These are phyloP conservation scores for Zaprionus taronus DNA, from an alignment of 1,140 invertebrate species.

Conservation along the genomic window DNA sequence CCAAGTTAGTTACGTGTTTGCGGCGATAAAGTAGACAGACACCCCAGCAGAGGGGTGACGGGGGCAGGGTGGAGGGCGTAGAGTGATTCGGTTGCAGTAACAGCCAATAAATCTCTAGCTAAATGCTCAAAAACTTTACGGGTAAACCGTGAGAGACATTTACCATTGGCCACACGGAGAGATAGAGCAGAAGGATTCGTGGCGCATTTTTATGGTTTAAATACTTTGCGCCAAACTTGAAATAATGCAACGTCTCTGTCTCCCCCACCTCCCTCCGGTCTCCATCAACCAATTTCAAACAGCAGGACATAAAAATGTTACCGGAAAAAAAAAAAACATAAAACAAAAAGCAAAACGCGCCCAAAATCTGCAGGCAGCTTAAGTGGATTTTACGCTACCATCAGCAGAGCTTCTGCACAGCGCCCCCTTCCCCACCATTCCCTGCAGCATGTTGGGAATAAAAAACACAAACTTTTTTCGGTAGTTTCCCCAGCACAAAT, in stretches of 20 bases:
- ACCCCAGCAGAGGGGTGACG: neutral
- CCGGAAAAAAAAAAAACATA: slow-evolving; percentile 34
- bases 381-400: slow-evolving; percentile 62
- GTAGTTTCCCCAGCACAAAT: slow-evolving; percentile 42
- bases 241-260: slow-evolving; percentile 56
- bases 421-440: neutral
- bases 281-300: neutral
- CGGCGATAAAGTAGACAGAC: slow-evolving; percentile 46
- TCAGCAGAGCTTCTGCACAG: slow-evolving; percentile 20
- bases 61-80: too few species aligned
- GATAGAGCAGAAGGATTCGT: slow-evolving; percentile 39
- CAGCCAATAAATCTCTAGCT: slow-evolving; percentile 64
- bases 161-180: slow-evolving; percentile 42
- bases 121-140: slow-evolving; percentile 64
- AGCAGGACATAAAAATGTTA: slow-evolving; percentile 49
- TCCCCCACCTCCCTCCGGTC: neutral
- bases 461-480: slow-evolving; percentile 13
- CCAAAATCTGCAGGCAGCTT: slow-evolving; percentile 65
- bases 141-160: slow-evolving; percentile 55
- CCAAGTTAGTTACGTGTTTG: slow-evolving; percentile 56
- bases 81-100: slow-evolving; percentile 41
- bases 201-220: slow-evolving; percentile 66
- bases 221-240: slow-evolving; percentile 66
- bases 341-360: slow-evolving; percentile 53
- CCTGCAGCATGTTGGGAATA: slow-evolving; percentile 44